Percentiles rank a stretch among this genome's conserved stretches.
These are phyloP conservation scores for Drosophila funebris DNA, from an alignment of 1,140 invertebrate species.

Conservation along the genomic window DNA sequence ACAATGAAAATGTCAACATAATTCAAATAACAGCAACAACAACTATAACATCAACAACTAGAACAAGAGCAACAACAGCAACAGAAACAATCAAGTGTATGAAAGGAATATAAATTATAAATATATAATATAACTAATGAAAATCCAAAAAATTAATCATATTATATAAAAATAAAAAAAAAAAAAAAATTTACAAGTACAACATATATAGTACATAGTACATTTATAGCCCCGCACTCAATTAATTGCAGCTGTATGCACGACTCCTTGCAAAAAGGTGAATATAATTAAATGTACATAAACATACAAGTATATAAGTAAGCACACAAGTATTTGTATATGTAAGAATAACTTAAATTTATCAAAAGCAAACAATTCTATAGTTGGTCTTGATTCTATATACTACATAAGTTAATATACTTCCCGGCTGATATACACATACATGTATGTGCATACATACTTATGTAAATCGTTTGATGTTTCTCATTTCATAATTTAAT, in stretches of 20 bases:
- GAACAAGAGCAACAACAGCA: constrained; percentile 37
- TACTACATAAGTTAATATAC: no score
- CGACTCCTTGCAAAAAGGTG: constrained; percentile 80
- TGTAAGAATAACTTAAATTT: constrained; percentile 28
- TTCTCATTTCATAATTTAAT: constrained; percentile 1
- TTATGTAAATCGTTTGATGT: not conserved
- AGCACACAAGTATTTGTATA: constrained; percentile 23
- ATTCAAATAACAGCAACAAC: constrained; percentile 5
- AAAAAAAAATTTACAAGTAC: constrained; percentile 10
- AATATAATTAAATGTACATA: constrained; percentile 57
- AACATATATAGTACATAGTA: constrained; percentile 40
- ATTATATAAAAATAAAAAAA: not conserved
- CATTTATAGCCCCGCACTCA: constrained; percentile 68
- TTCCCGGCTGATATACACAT: not conserved
- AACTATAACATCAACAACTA: constrained; percentile 26
- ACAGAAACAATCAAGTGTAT: constrained; percentile 34
- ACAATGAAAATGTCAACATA: not conserved
- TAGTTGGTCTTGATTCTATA: no score
- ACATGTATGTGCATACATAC: not conserved
- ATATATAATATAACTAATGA: constrained; percentile 21
- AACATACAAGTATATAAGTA: constrained; percentile 23
- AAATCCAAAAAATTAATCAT: constrained; percentile 6
- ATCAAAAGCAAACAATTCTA: not conserved
- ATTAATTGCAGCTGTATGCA: constrained; percentile 80
- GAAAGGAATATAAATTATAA: constrained; percentile 52